Base-by-base conservation (phyloP, 2,113 vertebrate species). In the Entomyzon cyanotis region DNA sequence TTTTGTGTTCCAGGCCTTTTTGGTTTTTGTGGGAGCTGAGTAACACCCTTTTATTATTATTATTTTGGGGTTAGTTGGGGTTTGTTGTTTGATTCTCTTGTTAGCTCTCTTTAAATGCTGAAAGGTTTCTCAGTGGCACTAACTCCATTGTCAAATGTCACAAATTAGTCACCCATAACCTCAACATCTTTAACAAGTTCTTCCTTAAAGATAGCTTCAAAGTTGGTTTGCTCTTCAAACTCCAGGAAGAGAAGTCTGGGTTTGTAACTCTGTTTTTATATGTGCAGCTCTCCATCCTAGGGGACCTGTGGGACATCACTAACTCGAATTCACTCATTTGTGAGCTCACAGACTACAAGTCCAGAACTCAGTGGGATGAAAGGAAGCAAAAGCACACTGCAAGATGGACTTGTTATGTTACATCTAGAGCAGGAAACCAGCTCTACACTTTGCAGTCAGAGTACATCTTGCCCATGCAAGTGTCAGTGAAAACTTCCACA, bases 341-440 rank as follows among this genome's bases (percentile, higher is more conserved):
- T 20, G 30, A 87, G 22, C n/a, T 80, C 10, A 33, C 0, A 0
- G 37, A 46, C 44, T 20, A 6, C 53, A 46, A 49, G 24, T 33
- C 30, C n/a, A 68, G 58, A 79, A 37, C 28, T 64, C 9, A 1
- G 3, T 18, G 28, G 52, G 21, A 91, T 39, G 20, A 85, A 83
- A 80, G 15, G 49, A 85, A 71, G 55, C 8, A 77, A 71, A 63
- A 60, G 41, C 1, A 0, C 33, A 41, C 37, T n/a, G 27, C 15
- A 71, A 75, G 23, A 5, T 52, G 31, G 25, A 37, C 21, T 75
- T 53, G 6, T 30, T 62, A n/a, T 53, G 6, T 30, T 62, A n/a
- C 0, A 2, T 33, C n/a, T 39, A 39, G 37, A 67, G 15, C 19
- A 52, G 41, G 15, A 84, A 74, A 52, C 4, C 44, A 93, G 33